Conservation (phyloP, 2,797 vertebrate species). For the Hippocampus kuda region DNA sequence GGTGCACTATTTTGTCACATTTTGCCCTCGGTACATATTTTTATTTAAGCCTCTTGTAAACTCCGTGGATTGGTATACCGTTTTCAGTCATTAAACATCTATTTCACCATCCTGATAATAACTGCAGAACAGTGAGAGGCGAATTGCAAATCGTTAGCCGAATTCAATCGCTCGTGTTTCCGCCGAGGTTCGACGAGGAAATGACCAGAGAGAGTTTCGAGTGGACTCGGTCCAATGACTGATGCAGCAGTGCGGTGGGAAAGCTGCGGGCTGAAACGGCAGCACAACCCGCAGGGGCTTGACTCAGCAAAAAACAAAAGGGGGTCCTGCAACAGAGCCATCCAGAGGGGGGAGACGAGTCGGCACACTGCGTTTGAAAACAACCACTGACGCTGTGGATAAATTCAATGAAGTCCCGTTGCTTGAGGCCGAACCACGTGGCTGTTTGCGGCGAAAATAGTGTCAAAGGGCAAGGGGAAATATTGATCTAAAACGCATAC, state of each 20-base stretch:
- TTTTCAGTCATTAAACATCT: no score
- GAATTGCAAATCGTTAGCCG: background rate
- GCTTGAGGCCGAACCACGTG: background rate
- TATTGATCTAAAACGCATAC: background rate
- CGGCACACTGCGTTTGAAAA: background rate
- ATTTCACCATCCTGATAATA: no score
- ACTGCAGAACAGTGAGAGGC: no score
- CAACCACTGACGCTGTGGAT: background rate
- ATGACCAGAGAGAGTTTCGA: background rate
- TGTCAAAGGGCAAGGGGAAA: background rate
- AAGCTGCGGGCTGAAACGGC: constrained; percentile 2
- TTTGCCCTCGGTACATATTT: no score
- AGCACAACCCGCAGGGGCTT: constrained; percentile 14
- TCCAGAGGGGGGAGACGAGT: background rate
- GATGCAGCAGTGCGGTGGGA: background rate
- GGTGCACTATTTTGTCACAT: no score
- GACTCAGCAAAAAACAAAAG: constrained; percentile 39
- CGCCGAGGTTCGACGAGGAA: background rate
- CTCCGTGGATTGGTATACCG: no score
- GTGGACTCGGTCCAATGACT: background rate
- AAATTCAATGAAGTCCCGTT: background rate
- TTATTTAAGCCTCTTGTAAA: no score
- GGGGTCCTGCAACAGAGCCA: constrained; percentile 4
- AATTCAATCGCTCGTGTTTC: background rate
- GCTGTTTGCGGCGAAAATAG: background rate